phyloP scores from a whole-genome alignment of 2,113 vertebrate genomes.

The Myrmecophaga tridactyla region DNA sequence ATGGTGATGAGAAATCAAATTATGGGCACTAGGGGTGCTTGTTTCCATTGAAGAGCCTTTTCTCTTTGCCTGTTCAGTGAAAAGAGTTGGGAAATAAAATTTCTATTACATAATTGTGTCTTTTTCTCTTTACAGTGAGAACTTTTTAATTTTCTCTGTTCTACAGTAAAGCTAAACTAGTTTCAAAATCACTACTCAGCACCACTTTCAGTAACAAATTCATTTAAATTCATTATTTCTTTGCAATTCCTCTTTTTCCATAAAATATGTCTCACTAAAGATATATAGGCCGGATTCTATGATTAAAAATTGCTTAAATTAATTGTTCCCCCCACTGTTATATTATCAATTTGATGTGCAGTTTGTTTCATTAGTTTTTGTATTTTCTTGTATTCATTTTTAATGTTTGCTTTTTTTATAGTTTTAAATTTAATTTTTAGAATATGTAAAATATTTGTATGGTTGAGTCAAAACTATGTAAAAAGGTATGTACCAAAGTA shows the following conservation, averaged over 20 bases:
- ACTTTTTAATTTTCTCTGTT: neutral
- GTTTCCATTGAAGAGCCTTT: neutral
- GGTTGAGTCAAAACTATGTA: neutral
- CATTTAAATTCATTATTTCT: neutral
- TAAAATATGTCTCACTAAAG: neutral
- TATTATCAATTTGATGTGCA: neutral
- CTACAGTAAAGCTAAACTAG: neutral
- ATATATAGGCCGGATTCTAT: neutral
- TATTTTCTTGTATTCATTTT: slow-evolving; percentile 45
- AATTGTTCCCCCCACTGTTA: neutral
- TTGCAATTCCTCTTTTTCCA: neutral
- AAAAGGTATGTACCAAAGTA: neutral
- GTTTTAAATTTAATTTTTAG: slow-evolving; percentile 6
- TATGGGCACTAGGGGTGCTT: neutral
- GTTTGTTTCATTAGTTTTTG: neutral
- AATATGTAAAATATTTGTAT: neutral
- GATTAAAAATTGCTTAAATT: slow-evolving; percentile 24
- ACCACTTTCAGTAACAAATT: neutral
- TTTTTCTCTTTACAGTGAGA: neutral
- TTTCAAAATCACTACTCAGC: neutral
- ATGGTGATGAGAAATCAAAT: neutral
- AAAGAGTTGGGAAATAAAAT: neutral
- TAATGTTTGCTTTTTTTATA: neutral
- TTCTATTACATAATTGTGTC: neutral
- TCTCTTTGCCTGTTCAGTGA: neutral